A percentile compares a stretch with the other conserved stretches of the same genome.
phyloP scores from a whole-genome alignment of 2,797 vertebrate genomes.

The Lagocephalus sceleratus region DNA sequence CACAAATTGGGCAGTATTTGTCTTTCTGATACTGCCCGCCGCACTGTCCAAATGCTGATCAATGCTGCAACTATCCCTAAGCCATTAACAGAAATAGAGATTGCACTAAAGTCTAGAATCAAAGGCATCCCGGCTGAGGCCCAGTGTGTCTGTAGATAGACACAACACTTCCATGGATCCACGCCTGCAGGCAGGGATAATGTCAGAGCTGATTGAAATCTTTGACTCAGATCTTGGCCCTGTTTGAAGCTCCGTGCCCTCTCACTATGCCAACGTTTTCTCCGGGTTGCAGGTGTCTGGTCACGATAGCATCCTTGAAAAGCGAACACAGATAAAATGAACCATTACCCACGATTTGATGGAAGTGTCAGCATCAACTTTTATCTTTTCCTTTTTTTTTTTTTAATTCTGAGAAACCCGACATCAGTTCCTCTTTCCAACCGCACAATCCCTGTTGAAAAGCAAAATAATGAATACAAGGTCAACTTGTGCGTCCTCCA shows the following conservation, averaged over 20 bases:
- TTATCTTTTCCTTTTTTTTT: background rate
- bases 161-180: slow-evolving; percentile 39
- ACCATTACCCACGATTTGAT: slow-evolving; percentile 69
- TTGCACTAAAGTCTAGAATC: slow-evolving; percentile 8
- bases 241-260: slow-evolving; percentile 61
- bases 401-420: slow-evolving; percentile 45
- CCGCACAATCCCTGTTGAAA: slow-evolving; percentile 30
- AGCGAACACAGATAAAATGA: slow-evolving; percentile 65
- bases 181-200: slow-evolving; percentile 62
- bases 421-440: slow-evolving; percentile 29
- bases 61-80: background rate
- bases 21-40: too few relatives aligned
- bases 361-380: slow-evolving; percentile 63
- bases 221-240: slow-evolving; percentile 59
- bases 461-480: slow-evolving; percentile 47
- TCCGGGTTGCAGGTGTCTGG: slow-evolving; percentile 68
- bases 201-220: slow-evolving; percentile 60
- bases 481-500: slow-evolving; percentile 41
- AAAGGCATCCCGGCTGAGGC: slow-evolving; percentile 37
- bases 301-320: slow-evolving; percentile 60
- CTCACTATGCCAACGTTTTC: slow-evolving; percentile 54
- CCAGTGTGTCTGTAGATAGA: slow-evolving; percentile 43
- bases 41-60: too few relatives aligned
- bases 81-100: background rate
- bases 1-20: too few relatives aligned